phyloP scores from a whole-genome alignment of 2,888 invertebrate species.

The Drosophila rubida region DNA sequence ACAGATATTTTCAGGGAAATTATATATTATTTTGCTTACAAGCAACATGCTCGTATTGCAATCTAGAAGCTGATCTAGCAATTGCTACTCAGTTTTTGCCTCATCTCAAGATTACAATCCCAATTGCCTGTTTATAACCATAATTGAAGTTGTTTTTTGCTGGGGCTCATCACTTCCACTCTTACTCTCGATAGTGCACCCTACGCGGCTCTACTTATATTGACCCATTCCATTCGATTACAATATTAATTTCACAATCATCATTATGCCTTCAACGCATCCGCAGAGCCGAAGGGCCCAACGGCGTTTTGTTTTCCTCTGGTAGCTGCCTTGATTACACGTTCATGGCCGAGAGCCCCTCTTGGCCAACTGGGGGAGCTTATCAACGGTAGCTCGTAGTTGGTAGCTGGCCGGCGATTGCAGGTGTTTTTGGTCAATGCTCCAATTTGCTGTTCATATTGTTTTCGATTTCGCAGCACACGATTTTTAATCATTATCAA shows the following conservation, averaged over 20 bases:
- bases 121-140: slow-evolving; percentile 3
- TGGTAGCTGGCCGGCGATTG: slow-evolving; percentile 23
- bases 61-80: neutral
- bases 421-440: slow-evolving; percentile 74
- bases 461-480: slow-evolving; percentile 64
- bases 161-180: neutral
- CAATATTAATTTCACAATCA: slow-evolving; percentile 70
- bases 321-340: slow-evolving; percentile 52
- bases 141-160: slow-evolving; percentile 6
- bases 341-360: slow-evolving; percentile 26
- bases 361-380: slow-evolving; percentile 38
- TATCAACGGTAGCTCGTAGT: slow-evolving; percentile 60
- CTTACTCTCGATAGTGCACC: neutral
- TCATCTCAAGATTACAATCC: neutral
- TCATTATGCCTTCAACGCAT: slow-evolving; percentile 46
- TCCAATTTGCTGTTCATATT: slow-evolving; percentile 76
- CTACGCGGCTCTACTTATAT: neutral
- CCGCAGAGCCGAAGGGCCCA: slow-evolving; percentile 6
- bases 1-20: neutral
- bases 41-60: neutral
- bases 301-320: slow-evolving; percentile 15
- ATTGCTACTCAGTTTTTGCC: neutral
- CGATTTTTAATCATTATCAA: slow-evolving; percentile 76
- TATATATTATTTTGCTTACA: neutral
- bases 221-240: slow-evolving; percentile 23